Conservation (phyloP, 2,888 invertebrate species). For the Crossocerus cetratus region DNA sequence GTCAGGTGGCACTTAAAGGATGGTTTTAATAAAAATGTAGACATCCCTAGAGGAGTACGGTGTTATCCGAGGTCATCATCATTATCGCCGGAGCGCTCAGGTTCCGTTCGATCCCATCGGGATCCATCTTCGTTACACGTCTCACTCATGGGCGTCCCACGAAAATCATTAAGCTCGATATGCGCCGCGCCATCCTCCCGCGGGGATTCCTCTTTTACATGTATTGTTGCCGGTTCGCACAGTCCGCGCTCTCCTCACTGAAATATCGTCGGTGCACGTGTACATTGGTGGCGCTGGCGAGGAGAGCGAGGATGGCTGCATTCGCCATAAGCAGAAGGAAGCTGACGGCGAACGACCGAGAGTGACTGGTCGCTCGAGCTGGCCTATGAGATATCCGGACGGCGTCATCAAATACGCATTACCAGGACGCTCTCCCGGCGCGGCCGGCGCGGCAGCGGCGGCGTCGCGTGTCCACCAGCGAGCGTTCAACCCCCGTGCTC, state of each 20-base stretch:
- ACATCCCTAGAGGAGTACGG: conserved; percentile 47
- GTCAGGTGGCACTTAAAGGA: too few species aligned
- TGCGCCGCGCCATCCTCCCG: too few species aligned
- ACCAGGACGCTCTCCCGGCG: conserved; percentile 58
- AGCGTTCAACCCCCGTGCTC: not conserved
- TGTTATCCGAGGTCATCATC: conserved; percentile 75
- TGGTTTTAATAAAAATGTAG: too few species aligned
- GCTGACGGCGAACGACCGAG: conserved; percentile 48
- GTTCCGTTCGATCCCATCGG: conserved; percentile 61
- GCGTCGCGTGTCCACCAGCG: conserved; percentile 54
- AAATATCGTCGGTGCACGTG: too few species aligned
- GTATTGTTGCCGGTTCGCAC: too few species aligned
- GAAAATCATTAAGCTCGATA: conserved; percentile 2
- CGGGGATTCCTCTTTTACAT: too few species aligned
- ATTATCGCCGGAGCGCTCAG: conserved; percentile 69
- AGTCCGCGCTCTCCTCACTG: too few species aligned
- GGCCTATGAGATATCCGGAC: conserved; percentile 48
- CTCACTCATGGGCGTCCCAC: not conserved
- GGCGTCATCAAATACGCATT: conserved; percentile 74
- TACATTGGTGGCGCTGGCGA: too few species aligned
- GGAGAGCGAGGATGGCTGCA: too few species aligned
- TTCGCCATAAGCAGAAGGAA: conserved; percentile 28
- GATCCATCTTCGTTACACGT: conserved; percentile 5
- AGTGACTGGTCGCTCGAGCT: conserved; percentile 50
- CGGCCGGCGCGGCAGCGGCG: conserved; percentile 50